phyloP scores from a whole-genome alignment of 2,888 invertebrate species.

The Euphydryas editha region DNA sequence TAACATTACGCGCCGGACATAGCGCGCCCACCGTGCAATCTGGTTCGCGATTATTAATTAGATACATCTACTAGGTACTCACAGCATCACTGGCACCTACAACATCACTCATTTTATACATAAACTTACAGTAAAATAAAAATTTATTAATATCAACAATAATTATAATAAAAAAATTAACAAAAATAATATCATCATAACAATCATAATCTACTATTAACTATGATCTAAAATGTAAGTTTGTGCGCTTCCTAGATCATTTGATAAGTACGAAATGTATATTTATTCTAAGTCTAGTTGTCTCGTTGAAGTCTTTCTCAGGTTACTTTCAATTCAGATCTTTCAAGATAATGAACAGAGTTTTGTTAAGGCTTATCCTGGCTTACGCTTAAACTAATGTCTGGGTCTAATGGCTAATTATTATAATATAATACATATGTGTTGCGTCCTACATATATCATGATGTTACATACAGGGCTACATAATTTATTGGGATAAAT shows the following conservation, averaged over 20 bases:
- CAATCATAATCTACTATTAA: too few relatives aligned
- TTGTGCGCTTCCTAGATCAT: too few relatives aligned
- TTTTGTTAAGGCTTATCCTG: neutral
- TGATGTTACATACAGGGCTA: too few relatives aligned
- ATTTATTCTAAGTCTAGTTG: neutral
- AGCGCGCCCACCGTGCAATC: conserved; percentile 61
- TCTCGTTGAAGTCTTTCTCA: conserved; percentile 23
- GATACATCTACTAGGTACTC: conserved; percentile 19
- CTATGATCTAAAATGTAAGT: too few relatives aligned
- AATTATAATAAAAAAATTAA: too few relatives aligned
- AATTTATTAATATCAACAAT: too few relatives aligned
- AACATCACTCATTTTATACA: neutral
- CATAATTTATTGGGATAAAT: too few relatives aligned
- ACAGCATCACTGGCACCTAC: conserved; percentile 11
- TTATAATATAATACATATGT: too few relatives aligned
- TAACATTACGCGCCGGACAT: conserved; percentile 74
- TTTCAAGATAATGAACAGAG: neutral
- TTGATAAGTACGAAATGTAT: neutral
- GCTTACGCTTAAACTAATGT: too few relatives aligned
- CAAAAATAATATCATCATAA: too few relatives aligned
- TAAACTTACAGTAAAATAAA: neutral
- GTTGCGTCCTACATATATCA: too few relatives aligned
- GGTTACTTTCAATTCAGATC: neutral
- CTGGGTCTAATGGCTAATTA: too few relatives aligned
- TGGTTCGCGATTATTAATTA: conserved; percentile 59